These are phyloP conservation scores for Nephrotoma appendiculata DNA, from an alignment of 2,888 invertebrate species.

Conservation along the genomic window DNA sequence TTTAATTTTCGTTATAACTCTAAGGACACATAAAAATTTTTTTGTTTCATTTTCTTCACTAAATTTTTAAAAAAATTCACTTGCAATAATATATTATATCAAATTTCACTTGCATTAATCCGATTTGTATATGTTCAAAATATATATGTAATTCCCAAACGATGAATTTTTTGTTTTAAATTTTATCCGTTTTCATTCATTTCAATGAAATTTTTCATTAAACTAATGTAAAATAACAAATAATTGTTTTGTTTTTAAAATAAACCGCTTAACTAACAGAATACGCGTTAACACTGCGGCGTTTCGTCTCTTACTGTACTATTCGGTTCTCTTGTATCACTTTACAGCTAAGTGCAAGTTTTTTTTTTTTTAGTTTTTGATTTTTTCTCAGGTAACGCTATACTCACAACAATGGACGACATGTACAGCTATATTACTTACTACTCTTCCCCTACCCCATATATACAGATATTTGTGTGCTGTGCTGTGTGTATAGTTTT, in stretches of 20 bases:
- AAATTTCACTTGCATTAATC: neutral
- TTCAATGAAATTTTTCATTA: neutral
- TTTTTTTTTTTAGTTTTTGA: neutral
- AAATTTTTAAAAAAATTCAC: neutral
- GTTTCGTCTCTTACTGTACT: slow-evolving; percentile 34
- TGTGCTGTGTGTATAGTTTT: neutral
- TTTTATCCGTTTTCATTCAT: neutral
- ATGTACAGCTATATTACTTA: slow-evolving; percentile 3
- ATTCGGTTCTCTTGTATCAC: slow-evolving; percentile 8
- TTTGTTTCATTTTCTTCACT: neutral
- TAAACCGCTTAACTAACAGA: slow-evolving; percentile 1
- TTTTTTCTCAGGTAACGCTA: slow-evolving; percentile 5
- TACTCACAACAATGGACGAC: slow-evolving; percentile 4
- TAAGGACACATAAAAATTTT: neutral
- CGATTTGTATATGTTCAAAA: neutral
- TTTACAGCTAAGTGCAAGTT: slow-evolving; percentile 7
- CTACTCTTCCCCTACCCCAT: neutral
- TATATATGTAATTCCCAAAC: neutral
- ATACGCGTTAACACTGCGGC: slow-evolving; percentile 30
- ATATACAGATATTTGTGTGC: neutral
- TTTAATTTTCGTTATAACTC: neutral
- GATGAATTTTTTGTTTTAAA: neutral
- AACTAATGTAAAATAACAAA: neutral
- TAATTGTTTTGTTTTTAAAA: neutral
- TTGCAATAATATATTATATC: neutral